Evolutionary conservation across 2,113 vertebrate species (phyloP).

Genomic region (Electrona antarctica): DNA sequence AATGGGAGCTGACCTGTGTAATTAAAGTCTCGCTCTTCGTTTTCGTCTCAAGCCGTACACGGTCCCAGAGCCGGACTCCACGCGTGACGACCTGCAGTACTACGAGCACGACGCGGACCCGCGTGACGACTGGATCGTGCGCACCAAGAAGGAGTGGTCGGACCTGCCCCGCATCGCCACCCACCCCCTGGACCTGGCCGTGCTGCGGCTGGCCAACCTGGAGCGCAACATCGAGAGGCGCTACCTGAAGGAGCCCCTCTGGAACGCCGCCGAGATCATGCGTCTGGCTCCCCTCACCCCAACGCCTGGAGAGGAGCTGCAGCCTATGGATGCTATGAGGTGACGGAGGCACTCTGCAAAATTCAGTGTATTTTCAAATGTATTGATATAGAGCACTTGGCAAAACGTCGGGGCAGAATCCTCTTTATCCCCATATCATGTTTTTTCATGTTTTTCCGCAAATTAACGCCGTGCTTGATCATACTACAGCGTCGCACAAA

Average conservation of each 20-base stretch:
- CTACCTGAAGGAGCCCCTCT: conserved; percentile 93
- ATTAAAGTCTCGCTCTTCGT: neutral
- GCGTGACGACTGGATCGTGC: conserved; percentile 86
- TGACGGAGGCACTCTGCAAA: conserved; percentile 7
- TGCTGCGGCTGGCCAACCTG: conserved; percentile 85
- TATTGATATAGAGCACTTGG: too few species aligned
- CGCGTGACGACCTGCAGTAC: conserved; percentile 87
- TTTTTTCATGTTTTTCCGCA: too few species aligned
- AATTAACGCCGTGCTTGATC: too few species aligned
- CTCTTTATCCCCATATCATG: too few species aligned
- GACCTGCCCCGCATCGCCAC: conserved; percentile 81
- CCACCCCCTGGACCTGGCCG: conserved; percentile 90
- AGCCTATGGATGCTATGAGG: conserved; percentile 73
- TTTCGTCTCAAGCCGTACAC: conserved; percentile 82
- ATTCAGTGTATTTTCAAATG: too few species aligned
- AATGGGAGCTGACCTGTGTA: too few species aligned
- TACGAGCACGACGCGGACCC: conserved; percentile 88
- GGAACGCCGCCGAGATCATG: conserved; percentile 89
- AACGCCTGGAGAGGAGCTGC: conserved; percentile 69
- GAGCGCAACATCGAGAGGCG: conserved; percentile 93
- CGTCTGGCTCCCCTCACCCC: conserved; percentile 81
- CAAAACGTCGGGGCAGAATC: too few species aligned
- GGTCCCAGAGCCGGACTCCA: conserved; percentile 87
- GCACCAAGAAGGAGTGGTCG: conserved; percentile 86
- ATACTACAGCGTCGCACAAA: too few species aligned